These are phyloP conservation scores for Syngnathus scovelli DNA, from an alignment of 2,113 vertebrate genomes.

Conservation along the genomic window DNA sequence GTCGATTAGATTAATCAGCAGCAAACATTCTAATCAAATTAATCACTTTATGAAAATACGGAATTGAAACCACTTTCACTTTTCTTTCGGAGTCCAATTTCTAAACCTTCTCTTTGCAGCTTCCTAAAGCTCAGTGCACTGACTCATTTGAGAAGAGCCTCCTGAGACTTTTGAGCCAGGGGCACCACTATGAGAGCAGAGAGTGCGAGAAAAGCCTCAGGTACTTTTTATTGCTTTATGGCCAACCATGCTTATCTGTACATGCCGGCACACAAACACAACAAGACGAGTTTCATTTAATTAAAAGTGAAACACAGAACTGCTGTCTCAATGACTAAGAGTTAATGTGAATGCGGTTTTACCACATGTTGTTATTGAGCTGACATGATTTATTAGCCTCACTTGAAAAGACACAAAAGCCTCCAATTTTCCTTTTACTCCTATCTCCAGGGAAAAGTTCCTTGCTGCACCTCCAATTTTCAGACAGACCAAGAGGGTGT, in stretches of 20 bases:
- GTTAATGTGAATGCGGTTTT: neutral
- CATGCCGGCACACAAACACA: neutral
- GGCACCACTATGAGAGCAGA: slow-evolving; percentile 77
- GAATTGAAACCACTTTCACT: too few relatives aligned
- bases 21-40: too few relatives aligned
- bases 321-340: too few relatives aligned
- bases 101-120: slow-evolving; percentile 58
- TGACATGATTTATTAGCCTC: neutral
- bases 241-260: too few relatives aligned
- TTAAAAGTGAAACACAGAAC: neutral
- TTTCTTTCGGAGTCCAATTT: too few relatives aligned
- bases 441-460: slow-evolving; percentile 79
- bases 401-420: too few relatives aligned
- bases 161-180: slow-evolving; percentile 83
- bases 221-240: slow-evolving; percentile 55
- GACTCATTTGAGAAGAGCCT: slow-evolving; percentile 88
- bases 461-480: slow-evolving; percentile 83
- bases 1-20: too few relatives aligned
- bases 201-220: slow-evolving; percentile 83
- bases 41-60: too few relatives aligned
- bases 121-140: slow-evolving; percentile 86
- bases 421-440: neutral
- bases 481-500: slow-evolving; percentile 81
- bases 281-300: neutral
- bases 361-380: too few relatives aligned